These are phyloP conservation scores for Meda fulgida DNA, from an alignment of 2,797 vertebrate species.

Conservation along the genomic window DNA sequence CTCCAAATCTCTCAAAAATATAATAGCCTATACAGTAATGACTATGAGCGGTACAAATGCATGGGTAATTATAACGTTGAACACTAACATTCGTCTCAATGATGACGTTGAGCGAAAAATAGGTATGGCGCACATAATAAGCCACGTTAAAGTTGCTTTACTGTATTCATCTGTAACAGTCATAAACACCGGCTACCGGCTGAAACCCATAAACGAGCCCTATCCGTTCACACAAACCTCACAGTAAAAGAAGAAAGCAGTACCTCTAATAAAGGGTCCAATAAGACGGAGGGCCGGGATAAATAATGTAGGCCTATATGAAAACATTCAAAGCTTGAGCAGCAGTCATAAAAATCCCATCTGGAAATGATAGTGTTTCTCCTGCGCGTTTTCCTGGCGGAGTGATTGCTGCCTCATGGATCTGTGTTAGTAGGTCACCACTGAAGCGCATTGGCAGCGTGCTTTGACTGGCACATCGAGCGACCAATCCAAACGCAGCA, in stretches of 20 bases:
- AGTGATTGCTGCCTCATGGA: slow-evolving; percentile 79
- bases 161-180: neutral
- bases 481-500: slow-evolving; percentile 71
- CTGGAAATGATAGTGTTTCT: slow-evolving; percentile 58
- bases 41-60: neutral
- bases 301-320: neutral
- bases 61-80: neutral
- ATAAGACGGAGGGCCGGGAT: neutral
- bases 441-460: slow-evolving; percentile 73
- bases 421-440: slow-evolving; percentile 96
- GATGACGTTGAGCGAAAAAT: neutral
- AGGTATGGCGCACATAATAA: neutral
- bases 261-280: slow-evolving; percentile 55
- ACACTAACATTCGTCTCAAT: neutral
- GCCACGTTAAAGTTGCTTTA: slow-evolving; percentile 12
- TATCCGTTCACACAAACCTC: slow-evolving; percentile 13
- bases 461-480: slow-evolving; percentile 62
- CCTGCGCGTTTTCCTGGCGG: slow-evolving; percentile 68
- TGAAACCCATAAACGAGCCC: slow-evolving; percentile 30
- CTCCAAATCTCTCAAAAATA: slow-evolving; percentile 6
- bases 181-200: neutral
- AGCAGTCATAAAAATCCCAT: slow-evolving; percentile 57
- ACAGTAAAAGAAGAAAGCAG: slow-evolving; percentile 20
- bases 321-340: slow-evolving; percentile 54
- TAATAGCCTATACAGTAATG: neutral